Evolutionary conservation across 2,113 vertebrate species (phyloP).

Genomic region (Pagrus major): DNA sequence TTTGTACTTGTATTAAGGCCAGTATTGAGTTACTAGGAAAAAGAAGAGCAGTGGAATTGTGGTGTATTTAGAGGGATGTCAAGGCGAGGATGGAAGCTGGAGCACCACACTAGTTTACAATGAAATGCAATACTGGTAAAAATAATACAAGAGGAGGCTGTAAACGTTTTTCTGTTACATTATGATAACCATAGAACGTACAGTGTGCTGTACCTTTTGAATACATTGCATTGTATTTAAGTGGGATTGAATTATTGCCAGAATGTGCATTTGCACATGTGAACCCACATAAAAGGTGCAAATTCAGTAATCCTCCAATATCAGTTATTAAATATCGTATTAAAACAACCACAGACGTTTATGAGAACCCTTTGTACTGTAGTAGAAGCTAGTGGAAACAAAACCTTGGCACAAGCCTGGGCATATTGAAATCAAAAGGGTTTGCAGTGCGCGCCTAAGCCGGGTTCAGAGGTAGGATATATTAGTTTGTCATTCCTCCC

Average conservation of each 20-base stretch:
- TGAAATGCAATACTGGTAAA: slow-evolving; percentile 47
- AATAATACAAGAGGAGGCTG: slow-evolving; percentile 49
- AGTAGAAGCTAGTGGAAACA: slow-evolving; percentile 60
- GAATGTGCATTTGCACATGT: slow-evolving; percentile 33
- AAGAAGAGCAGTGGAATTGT: slow-evolving; percentile 40
- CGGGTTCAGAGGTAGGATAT: slow-evolving; percentile 61
- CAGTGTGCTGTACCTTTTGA: slow-evolving; percentile 14
- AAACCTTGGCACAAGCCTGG: slow-evolving; percentile 36
- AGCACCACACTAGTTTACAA: slow-evolving; percentile 41
- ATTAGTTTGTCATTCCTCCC: slow-evolving; percentile 67
- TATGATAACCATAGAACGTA: slow-evolving; percentile 33
- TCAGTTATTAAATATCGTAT: slow-evolving; percentile 63
- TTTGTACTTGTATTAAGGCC: slow-evolving; percentile 40
- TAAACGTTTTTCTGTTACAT: slow-evolving; percentile 36
- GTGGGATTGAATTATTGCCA: slow-evolving; percentile 41
- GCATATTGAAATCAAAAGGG: slow-evolving; percentile 34
- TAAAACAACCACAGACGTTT: slow-evolving; percentile 53
- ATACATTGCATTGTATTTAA: slow-evolving; percentile 19
- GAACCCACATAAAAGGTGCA: slow-evolving; percentile 53
- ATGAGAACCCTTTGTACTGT: slow-evolving; percentile 52
- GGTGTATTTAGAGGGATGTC: slow-evolving; percentile 65
- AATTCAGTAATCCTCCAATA: slow-evolving; percentile 38
- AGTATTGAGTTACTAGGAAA: slow-evolving; percentile 47
- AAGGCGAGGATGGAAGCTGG: slow-evolving; percentile 68
- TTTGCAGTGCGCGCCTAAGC: slow-evolving; percentile 22